These are phyloP conservation scores for Aporophyla nigra DNA, from an alignment of 2,888 invertebrate genomes.

Conservation along the genomic window DNA sequence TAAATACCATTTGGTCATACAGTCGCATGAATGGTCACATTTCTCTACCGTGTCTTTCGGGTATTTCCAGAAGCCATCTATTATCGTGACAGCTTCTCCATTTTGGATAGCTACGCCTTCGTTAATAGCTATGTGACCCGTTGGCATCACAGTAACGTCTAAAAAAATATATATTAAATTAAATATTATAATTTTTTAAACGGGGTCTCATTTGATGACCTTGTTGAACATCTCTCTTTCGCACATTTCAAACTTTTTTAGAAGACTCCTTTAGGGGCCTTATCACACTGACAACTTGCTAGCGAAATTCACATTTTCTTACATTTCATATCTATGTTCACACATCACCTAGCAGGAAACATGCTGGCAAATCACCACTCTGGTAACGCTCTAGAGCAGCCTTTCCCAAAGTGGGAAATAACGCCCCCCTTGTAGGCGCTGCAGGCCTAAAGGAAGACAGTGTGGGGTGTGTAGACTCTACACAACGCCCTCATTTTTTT, in stretches of 20 bases:
- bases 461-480: no score
- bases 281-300: neutral
- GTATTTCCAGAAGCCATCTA: slow-evolving; percentile 79
- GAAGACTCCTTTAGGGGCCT: neutral
- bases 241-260: neutral
- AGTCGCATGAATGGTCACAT: slow-evolving; percentile 81
- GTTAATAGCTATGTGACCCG: slow-evolving; percentile 82
- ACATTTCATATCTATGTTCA: neutral
- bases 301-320: no score
- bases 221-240: neutral
- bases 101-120: slow-evolving; percentile 70
- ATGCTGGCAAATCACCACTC: neutral
- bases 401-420: no score
- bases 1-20: slow-evolving; percentile 75
- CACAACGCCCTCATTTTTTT: no score
- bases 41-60: slow-evolving; percentile 70
- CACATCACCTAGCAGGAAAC: neutral
- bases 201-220: neutral
- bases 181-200: neutral
- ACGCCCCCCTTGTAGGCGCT: no score
- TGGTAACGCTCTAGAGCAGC: no score
- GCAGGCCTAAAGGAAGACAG: no score
- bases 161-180: neutral
- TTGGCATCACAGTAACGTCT: slow-evolving; percentile 78
- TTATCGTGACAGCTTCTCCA: slow-evolving; percentile 70